Base-by-base conservation (phyloP, 2,888 invertebrate species). In the Stenoptilia bipunctidactyla region DNA sequence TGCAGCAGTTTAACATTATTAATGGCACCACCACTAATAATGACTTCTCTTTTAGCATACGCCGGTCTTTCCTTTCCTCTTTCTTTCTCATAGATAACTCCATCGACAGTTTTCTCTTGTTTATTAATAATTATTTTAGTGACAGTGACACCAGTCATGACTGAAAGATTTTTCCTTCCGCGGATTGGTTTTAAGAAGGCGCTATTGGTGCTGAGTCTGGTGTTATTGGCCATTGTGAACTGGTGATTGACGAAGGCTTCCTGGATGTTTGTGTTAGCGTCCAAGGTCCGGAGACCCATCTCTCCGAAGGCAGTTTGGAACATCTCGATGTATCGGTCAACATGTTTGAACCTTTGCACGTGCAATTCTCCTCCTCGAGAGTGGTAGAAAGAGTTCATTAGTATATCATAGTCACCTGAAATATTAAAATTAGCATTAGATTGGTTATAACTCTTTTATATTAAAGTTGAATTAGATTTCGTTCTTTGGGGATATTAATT, bases 301-400 rank as follows among this genome's bases (percentile, higher is more conserved):
- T 83, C 83, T 2, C 61, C 46, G 48, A 83, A 83, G 1, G 70
- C 83, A 1, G 63, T 58, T 1, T 70, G 56, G 45, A 84, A 76
- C 15, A 71, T 53, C 51, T 82, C 83, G 46, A 79, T 70, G 46
- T 70, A 67, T 13, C 66, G 61, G 53, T 84, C 84, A 1, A 61
- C 55, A 47, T 82, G 55, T 47, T 83, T 82, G 47, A 83, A 79
- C 43, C 72, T 66, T 50, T 83, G 76, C 13, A 83, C 64, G 43
- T 68, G 79, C 66, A 84, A 61, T 48, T 83, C 80, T 27, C 84
- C 84, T 1, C 79, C 80, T 14, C 80, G 72, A 2, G 82, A 62
- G 53, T 84, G 84, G 56, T 74, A 75, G 45, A 68, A 64, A 5
- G 77, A 72, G 58, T 84, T 82, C 62, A 77, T 72, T 1, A 79